A percentile compares a stretch with the other conserved stretches of the same genome.
Conservation (phyloP, 2,797 vertebrate genomes). For the Esox masquinongy region DNA sequence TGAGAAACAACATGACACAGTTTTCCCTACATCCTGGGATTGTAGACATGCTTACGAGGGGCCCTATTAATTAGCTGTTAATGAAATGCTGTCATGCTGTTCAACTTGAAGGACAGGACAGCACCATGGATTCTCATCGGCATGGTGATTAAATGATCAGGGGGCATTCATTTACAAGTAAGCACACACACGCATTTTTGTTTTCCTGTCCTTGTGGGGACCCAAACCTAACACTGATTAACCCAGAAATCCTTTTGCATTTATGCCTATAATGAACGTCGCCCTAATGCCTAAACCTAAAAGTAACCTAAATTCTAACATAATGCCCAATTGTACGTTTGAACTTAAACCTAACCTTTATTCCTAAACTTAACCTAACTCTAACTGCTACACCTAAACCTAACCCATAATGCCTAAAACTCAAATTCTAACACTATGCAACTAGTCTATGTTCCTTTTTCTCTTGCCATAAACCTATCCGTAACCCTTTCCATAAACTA, state of each 20-base stretch:
- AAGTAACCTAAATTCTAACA: no score
- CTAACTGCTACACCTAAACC: background rate
- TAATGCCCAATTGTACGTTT: no score
- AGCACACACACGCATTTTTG: background rate
- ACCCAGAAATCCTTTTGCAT: background rate
- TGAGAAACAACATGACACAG: constrained; percentile 57
- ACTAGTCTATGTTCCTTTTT: background rate
- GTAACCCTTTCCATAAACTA: no score
- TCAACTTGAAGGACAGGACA: constrained; percentile 44
- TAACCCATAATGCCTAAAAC: background rate
- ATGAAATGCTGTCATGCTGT: constrained; percentile 60
- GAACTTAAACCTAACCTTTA: background rate
- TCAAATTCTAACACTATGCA: no score
- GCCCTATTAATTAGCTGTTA: constrained; percentile 67
- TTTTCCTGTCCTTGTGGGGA: background rate
- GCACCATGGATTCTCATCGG: constrained; percentile 51
- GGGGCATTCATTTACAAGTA: constrained; percentile 13
- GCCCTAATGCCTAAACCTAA: no score
- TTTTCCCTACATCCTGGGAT: constrained; percentile 56
- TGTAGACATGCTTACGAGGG: constrained; percentile 51
- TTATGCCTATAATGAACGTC: no score
- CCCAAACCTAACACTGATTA: background rate
- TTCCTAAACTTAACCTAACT: background rate
- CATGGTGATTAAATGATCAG: constrained; percentile 55
- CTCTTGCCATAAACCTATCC: no score